Evolutionary conservation across 2,888 invertebrate species (phyloP).

Genomic region (Spisula solida): DNA sequence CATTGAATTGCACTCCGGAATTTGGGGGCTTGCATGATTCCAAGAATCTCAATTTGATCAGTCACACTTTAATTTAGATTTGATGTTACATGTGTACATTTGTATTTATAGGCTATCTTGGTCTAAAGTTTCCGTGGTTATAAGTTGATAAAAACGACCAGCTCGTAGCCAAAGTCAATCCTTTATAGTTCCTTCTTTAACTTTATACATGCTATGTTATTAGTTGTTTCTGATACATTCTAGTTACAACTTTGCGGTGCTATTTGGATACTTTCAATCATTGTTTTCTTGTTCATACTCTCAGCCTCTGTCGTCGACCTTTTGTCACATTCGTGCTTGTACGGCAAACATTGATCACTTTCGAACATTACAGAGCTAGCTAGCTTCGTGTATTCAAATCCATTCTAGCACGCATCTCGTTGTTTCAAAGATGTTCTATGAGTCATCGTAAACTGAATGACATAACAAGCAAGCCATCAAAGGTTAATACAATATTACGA

Average conservation of each 20-base stretch:
- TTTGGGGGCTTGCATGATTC: background rate
- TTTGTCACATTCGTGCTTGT: background rate
- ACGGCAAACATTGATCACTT: background rate
- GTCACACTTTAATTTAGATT: background rate
- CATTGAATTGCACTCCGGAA: background rate
- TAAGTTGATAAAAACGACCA: too few relatives aligned
- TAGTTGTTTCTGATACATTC: too few relatives aligned
- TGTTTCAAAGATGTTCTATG: background rate
- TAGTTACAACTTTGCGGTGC: too few relatives aligned
- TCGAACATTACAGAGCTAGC: background rate
- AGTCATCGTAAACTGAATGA: background rate
- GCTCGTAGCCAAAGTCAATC: too few relatives aligned
- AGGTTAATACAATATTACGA: background rate
- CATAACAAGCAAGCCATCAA: background rate
- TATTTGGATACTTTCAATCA: too few relatives aligned
- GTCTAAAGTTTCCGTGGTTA: too few relatives aligned
- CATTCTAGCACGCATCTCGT: background rate
- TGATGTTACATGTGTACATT: too few relatives aligned
- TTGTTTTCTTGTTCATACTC: too few relatives aligned
- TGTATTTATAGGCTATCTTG: too few relatives aligned
- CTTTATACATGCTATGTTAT: too few relatives aligned
- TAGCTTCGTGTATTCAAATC: background rate
- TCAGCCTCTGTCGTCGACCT: too few relatives aligned
- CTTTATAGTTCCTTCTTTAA: too few relatives aligned
- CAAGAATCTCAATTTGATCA: background rate